phyloP scores from a whole-genome alignment of 2,113 vertebrate genomes.

The Calyptomena viridis region DNA sequence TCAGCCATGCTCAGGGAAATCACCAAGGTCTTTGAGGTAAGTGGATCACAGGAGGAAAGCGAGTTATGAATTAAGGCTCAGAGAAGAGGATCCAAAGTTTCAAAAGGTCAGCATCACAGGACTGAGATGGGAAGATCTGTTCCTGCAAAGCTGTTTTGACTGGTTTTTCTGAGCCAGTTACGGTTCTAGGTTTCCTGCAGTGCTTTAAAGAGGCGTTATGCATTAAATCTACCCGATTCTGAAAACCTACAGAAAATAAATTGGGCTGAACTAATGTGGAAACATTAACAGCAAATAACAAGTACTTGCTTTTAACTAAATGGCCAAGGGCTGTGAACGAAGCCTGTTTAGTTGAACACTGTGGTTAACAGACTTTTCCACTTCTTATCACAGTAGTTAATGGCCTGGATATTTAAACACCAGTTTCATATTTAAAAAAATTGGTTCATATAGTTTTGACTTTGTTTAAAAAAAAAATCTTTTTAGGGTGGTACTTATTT shows the following conservation, averaged over 20 bases:
- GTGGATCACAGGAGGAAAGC: background rate
- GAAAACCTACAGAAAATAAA: background rate
- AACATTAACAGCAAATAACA: background rate
- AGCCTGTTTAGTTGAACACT: background rate
- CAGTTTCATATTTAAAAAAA: background rate
- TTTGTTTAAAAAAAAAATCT: background rate
- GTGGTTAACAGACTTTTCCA: background rate
- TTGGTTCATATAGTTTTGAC: background rate
- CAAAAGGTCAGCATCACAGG: background rate
- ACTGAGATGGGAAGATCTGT: background rate
- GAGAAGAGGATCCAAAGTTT: background rate
- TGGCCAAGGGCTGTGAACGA: background rate
- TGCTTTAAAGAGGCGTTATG: background rate
- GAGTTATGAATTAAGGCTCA: background rate
- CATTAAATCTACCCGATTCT: background rate
- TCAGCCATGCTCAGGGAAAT: background rate
- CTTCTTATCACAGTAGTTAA: background rate
- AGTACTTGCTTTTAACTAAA: background rate
- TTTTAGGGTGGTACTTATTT: background rate
- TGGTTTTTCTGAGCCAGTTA: background rate
- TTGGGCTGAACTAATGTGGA: background rate
- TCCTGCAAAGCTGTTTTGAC: background rate
- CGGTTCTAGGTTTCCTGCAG: background rate
- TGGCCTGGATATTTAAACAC: background rate
- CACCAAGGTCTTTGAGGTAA: constrained; percentile 14